These are phyloP conservation scores for Aphidoletes aphidimyza DNA, from an alignment of 2,888 invertebrate species.

Conservation along the genomic window DNA sequence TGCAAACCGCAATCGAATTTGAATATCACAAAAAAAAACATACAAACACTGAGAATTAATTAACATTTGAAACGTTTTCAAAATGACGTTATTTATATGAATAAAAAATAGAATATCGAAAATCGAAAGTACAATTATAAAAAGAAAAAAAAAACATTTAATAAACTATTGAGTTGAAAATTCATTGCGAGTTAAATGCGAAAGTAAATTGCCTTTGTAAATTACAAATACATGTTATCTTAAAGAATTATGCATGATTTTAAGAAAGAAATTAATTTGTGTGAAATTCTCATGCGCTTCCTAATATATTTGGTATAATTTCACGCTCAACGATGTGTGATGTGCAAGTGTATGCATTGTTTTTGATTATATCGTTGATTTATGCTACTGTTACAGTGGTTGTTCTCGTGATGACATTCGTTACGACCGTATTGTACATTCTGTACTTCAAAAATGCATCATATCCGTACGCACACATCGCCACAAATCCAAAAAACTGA, in stretches of 20 bases:
- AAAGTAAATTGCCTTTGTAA: background rate
- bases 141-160: no score
- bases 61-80: no score
- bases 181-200: background rate
- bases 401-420: background rate
- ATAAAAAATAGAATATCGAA: no score
- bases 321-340: background rate
- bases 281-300: background rate
- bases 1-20: no score
- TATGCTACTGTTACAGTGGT: conserved; percentile 54
- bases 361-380: background rate
- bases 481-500: conserved; percentile 88
- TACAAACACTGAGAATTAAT: no score
- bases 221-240: background rate
- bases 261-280: background rate
- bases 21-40: no score
- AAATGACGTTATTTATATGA: no score
- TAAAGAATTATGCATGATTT: background rate
- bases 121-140: no score
- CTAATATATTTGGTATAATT: conserved; percentile 22
- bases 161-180: no score
- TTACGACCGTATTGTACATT: conserved; percentile 71
- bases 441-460: conserved; percentile 84
- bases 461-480: conserved; percentile 80
- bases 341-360: background rate